Evolutionary conservation across 2,888 invertebrate species (phyloP).

Genomic region (Lasioglossum malachurum): DNA sequence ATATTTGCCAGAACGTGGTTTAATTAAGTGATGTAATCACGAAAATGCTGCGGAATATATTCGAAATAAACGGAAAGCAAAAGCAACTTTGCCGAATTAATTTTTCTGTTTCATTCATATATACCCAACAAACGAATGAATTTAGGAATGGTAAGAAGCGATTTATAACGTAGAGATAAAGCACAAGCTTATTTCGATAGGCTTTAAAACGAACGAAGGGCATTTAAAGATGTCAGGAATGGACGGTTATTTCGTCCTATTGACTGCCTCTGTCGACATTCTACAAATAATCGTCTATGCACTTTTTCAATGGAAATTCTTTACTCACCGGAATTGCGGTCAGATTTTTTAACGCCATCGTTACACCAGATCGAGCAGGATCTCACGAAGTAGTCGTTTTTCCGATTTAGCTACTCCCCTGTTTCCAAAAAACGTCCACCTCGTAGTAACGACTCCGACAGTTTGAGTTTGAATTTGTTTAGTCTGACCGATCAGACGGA

Average conservation of each 20-base stretch:
- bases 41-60: not conserved
- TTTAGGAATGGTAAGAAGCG: not conserved
- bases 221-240: constrained; percentile 78
- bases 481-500: constrained; percentile 71
- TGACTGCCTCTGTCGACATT: constrained; percentile 47
- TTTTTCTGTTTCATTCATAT: not conserved
- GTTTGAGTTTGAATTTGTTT: constrained; percentile 83
- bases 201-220: constrained; percentile 51
- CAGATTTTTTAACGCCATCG: constrained; percentile 81
- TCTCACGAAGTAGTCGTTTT: constrained; percentile 14
- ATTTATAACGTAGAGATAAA: not conserved
- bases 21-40: not conserved
- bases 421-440: constrained; percentile 67
- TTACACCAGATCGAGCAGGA: constrained; percentile 39
- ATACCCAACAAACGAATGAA: not conserved
- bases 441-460: constrained; percentile 67
- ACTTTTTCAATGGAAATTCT: not conserved
- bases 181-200: not conserved
- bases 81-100: no score
- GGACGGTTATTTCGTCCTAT: constrained; percentile 70
- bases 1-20: not conserved
- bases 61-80: not conserved
- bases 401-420: constrained; percentile 19
- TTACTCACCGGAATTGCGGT: constrained; percentile 76
- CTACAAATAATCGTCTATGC: not conserved